phyloP scores from a whole-genome alignment of 2,113 vertebrate species.

The Leuciscus idus region DNA sequence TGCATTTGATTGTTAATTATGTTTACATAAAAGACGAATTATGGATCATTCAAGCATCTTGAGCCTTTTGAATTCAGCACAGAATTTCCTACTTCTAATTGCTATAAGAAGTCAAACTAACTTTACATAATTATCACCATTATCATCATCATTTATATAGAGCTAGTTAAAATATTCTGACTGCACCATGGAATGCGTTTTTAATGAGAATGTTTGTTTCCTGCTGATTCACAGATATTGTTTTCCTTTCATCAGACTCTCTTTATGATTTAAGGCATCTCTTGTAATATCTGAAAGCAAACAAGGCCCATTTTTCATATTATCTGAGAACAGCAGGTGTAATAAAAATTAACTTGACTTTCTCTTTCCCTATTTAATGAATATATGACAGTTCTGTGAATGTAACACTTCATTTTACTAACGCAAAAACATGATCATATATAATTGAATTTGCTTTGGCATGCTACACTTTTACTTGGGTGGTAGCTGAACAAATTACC shows the following conservation, averaged over 20 bases:
- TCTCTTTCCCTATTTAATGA: not conserved
- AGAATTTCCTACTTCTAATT: not conserved
- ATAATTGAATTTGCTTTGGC: not conserved
- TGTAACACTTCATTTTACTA: not conserved
- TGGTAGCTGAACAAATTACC: not conserved
- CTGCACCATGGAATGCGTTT: not conserved
- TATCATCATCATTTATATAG: not conserved
- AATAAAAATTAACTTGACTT: not conserved
- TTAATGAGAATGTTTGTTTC: conserved; percentile 9
- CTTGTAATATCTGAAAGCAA: conserved; percentile 1
- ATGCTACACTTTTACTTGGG: not conserved
- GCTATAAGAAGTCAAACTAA: not conserved
- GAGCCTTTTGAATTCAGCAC: not conserved
- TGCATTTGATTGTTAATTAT: conserved; percentile 5
- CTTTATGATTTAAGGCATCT: not conserved
- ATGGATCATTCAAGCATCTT: not conserved
- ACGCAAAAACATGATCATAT: not conserved
- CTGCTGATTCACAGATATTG: not conserved
- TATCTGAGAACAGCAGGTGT: not conserved
- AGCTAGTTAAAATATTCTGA: not conserved
- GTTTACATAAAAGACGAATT: not conserved
- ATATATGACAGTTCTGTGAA: not conserved
- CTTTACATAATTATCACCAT: not conserved
- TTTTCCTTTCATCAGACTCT: not conserved
- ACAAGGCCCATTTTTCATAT: not conserved